These are phyloP conservation scores for Stratiomys singularior DNA, from an alignment of 2,888 invertebrate species.

Conservation along the genomic window DNA sequence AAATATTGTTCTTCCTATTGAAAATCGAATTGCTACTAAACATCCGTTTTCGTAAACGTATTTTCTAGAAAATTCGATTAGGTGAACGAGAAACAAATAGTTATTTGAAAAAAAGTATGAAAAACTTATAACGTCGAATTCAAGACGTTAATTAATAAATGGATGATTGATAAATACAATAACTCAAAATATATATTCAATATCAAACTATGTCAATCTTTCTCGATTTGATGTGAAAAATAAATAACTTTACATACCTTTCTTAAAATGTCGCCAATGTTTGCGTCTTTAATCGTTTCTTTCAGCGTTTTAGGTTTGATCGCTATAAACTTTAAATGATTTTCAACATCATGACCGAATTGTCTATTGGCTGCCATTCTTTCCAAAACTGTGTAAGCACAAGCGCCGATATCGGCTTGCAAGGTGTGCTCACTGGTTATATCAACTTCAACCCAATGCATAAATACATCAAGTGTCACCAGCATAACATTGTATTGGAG, in stretches of 20 bases:
- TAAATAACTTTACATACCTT: constrained; percentile 54
- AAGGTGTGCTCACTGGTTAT: constrained; percentile 55
- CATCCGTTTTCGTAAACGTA: no score
- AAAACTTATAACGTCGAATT: no score
- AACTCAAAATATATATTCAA: no score
- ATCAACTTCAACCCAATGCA: constrained; percentile 60
- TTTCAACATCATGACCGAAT: constrained; percentile 57
- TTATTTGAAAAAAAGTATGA: no score
- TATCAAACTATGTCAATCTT: no score
- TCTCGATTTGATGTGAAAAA: no score
- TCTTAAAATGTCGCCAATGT: constrained; percentile 58
- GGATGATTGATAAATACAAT: no score
- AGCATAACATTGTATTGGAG: constrained; percentile 58
- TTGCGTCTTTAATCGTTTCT: constrained; percentile 56
- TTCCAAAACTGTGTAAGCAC: constrained; percentile 56
- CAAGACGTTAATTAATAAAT: no score
- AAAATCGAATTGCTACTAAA: no score
- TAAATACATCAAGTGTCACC: constrained; percentile 58
- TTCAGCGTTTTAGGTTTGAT: constrained; percentile 57
- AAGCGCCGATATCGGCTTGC: constrained; percentile 57
- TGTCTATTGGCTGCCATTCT: constrained; percentile 55
- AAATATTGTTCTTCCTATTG: no score
- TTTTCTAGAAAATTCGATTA: no score
- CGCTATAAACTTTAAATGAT: constrained; percentile 57
- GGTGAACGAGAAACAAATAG: no score